Evolutionary conservation across 1,140 invertebrate genomes (phyloP).

Genomic region (Phenacoccus solenopsis): DNA sequence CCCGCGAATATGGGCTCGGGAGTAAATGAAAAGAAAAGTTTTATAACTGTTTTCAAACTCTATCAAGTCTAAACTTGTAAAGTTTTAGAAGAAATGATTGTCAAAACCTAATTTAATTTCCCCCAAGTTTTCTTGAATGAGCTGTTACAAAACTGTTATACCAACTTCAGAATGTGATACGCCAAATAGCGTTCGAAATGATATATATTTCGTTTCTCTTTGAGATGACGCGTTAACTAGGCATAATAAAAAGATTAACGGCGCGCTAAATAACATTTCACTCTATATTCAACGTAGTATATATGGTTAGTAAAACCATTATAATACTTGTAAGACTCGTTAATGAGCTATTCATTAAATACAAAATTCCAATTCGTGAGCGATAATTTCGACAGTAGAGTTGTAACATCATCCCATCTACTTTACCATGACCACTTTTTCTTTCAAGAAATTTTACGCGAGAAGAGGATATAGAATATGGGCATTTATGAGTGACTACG

Average conservation of each 20-base stretch:
- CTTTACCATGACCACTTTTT: too few relatives aligned
- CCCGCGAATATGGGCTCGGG: not conserved
- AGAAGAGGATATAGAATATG: too few relatives aligned
- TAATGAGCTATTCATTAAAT: not conserved
- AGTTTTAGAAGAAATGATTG: not conserved
- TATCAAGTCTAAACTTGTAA: not conserved
- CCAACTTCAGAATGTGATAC: not conserved
- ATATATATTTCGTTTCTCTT: not conserved
- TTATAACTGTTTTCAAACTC: not conserved
- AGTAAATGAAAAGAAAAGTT: conserved; percentile 3
- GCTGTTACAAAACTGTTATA: not conserved
- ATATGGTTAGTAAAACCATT: too few relatives aligned
- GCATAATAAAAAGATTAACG: not conserved
- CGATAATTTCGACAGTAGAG: too few relatives aligned
- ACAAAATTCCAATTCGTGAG: too few relatives aligned
- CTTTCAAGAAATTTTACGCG: too few relatives aligned
- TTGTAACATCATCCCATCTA: too few relatives aligned
- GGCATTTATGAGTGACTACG: too few relatives aligned
- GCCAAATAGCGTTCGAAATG: not conserved
- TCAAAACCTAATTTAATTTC: not conserved
- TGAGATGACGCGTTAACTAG: not conserved
- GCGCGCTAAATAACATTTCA: not conserved
- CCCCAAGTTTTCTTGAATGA: not conserved
- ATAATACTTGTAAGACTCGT: not conserved
- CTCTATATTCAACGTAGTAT: too few relatives aligned